phyloP scores from a whole-genome alignment of 2,113 vertebrate species.

The Prochilodus magdalenae region DNA sequence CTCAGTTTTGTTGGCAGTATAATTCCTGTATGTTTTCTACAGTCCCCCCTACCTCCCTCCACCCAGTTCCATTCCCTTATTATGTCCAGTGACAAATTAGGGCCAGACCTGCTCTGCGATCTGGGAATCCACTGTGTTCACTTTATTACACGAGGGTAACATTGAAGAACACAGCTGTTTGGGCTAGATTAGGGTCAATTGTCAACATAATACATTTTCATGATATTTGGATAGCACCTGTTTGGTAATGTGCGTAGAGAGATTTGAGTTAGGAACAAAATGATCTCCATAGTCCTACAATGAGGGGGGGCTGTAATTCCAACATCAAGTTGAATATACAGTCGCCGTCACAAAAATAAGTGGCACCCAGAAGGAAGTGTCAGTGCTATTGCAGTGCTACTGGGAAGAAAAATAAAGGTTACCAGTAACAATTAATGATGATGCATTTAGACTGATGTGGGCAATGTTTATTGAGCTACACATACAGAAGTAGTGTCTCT shows the following conservation, averaged over 20 bases:
- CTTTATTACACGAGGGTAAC: neutral
- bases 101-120: neutral
- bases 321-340: no score
- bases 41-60: constrained; percentile 14
- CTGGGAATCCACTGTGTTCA: constrained; percentile 14
- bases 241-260: neutral
- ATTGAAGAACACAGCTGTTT: constrained; percentile 27
- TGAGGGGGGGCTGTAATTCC: neutral
- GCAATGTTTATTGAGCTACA: no score
- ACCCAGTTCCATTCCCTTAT: constrained; percentile 13
- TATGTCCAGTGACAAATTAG: constrained; percentile 18
- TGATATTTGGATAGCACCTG: neutral
- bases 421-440: no score
- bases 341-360: no score
- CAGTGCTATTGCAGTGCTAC: no score
- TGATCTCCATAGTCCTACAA: neutral
- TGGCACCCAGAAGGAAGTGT: no score
- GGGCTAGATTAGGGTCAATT: neutral
- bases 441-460: no score
- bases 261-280: neutral
- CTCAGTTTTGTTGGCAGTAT: constrained; percentile 14
- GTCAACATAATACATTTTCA: neutral
- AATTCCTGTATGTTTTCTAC: constrained; percentile 14
- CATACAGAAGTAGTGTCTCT: no score
- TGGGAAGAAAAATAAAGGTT: no score